A percentile compares a stretch with the other conserved stretches of the same genome.
Evolutionary conservation across 1,140 invertebrate genomes (phyloP).

Genomic region (Arctopsyche grandis): DNA sequence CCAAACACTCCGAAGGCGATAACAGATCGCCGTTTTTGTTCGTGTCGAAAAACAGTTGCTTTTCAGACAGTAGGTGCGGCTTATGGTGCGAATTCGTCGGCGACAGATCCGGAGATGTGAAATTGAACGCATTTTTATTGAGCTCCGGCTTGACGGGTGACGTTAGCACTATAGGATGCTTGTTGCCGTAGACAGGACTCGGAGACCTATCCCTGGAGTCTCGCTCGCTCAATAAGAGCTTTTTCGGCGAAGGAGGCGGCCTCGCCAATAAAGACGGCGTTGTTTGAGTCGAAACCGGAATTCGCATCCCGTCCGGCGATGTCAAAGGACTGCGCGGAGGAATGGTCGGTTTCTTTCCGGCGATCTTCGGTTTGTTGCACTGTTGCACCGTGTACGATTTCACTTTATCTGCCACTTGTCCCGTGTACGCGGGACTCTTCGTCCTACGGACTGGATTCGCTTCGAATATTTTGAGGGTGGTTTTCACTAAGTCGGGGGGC

Average conservation of each 20-base stretch:
- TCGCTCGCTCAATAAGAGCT: constrained; percentile 20
- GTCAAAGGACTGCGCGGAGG: constrained; percentile 45
- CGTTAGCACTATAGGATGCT: neutral
- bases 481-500: constrained; percentile 85
- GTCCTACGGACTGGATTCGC: constrained; percentile 62
- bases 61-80: constrained; percentile 7
- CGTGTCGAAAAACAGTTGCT: neutral
- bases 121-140: neutral
- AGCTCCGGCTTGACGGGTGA: constrained; percentile 13
- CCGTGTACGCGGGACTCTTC: constrained; percentile 61
- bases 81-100: constrained; percentile 3
- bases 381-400: constrained; percentile 71
- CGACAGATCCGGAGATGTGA: constrained; percentile 38
- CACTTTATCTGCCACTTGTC: constrained; percentile 74
- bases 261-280: constrained; percentile 41
- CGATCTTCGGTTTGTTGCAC: constrained; percentile 44
- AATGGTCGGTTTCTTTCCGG: constrained; percentile 26
- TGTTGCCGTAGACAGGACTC: constrained; percentile 43
- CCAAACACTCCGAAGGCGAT: neutral
- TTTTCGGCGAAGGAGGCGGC: constrained; percentile 44
- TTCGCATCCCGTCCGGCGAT: constrained; percentile 45
- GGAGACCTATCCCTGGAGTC: constrained; percentile 31
- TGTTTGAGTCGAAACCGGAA: constrained; percentile 39
- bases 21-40: constrained; percentile 11
- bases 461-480: constrained; percentile 86